Evolutionary conservation across 2,888 invertebrate species (phyloP), one percentile per base, ranked within the genome.

Genomic region (Caenorhabditis sp.): DNA sequence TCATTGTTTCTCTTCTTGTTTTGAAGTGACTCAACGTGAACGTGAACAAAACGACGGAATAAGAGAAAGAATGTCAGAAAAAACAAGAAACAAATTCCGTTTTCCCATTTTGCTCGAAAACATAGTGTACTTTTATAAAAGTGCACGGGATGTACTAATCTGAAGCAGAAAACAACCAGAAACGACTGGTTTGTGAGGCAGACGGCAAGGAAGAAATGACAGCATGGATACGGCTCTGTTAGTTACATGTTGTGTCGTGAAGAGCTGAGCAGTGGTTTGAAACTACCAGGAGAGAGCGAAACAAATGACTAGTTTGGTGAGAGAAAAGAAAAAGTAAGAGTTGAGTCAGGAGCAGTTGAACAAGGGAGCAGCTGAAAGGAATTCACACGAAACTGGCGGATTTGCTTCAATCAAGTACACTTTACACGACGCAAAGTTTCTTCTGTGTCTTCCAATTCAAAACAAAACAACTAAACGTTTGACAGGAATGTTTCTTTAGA

Each of bases 321-420:
- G 22, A n/a, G 20, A 24, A 51, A 24, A 15, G 22, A n/a, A 50
- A 24, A 51, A 24, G 51, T 3, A 13, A 13, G 13, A 51, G 51
- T 4, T 24, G 51, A 24, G 24, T 51, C 24, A 51, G 51, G 24
- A 51, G 40, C 40, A 13, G 20, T 32, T 26, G 22, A 20, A 11
- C 9, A 37, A 56, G 28, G 51, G 61, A 60, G 70, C 70, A 70
- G 70, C 70, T 70, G 70, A 51, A 60, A 69, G 35, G 37, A 11
- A 35, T n/a, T 32, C 44, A n/a, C 20, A 56, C 53, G 58, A 47
- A 32, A 47, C 44, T 47, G 18, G 26, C 51, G 51, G 35, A 32
- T 22, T 32, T 22, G 35, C 50, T 60, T 56, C 58, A 58, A 58
- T 68, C 58, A 65, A 51, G 47, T 47, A 47, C 47, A 47, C 47